Evolutionary conservation across 2,113 vertebrate species (phyloP), one percentile per base, ranked within the genome.

Genomic region (Eulemur rufifrons): DNA sequence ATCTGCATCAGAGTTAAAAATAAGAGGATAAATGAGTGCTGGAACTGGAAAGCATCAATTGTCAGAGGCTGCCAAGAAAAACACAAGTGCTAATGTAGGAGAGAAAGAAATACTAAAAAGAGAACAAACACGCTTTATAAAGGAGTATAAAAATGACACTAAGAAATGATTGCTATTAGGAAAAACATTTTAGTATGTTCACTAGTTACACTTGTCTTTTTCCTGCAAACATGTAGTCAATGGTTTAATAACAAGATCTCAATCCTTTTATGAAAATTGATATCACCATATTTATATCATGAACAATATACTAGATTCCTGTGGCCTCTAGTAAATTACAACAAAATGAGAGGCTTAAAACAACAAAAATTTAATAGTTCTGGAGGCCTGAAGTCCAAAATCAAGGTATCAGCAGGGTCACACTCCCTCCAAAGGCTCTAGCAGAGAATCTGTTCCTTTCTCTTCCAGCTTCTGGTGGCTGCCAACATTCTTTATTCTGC

Each of bases 81-180:
- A 88, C 52, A 54, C 0, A 80, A 88, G 34, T 86, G 50, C 11
- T 2, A 90, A 90, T 6, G 50, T 27, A 69, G 66, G 18, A 21
- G 18, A 96, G 56, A 63, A 95, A 97, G 85, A 97, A 97, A 95
- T 97, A 86, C 14, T 95, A 96, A 91, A 96, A 69, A 96, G 92
- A 91, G 88, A 94, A 97, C 96, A 25, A 37, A 59, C 80, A 66
- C 6, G 4, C 56, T 97, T 83, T 37, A 96, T 32, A 6, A 56
- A 29, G 39, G 3, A 80, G 27, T 69, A 20, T 93, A 77, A 96
- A 29, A 97, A 82, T 94, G 56, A 59, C 23, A 82, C 37, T 88
- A 95, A 98, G 96, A 97, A 98, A 97, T 66, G 14, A 89, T 37
- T 61, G 39, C 14, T 95, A 83, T 95, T 97, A 83, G 89, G 61